Evolutionary conservation across 2,797 vertebrate genomes (phyloP).

Genomic region (Tarsius wallacei): DNA sequence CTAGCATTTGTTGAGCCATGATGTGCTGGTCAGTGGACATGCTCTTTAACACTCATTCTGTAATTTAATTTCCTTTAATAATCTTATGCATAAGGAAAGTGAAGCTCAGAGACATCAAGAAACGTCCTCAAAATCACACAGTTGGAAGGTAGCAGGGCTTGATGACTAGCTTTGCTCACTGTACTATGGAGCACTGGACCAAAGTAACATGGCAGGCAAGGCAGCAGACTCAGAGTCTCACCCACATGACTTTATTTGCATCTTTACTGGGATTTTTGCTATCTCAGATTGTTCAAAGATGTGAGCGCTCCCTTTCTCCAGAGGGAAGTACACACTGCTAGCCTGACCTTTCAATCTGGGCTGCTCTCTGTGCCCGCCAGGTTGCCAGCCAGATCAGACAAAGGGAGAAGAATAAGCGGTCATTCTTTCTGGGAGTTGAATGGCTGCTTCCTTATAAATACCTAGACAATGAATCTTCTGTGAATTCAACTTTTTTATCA

Average conservation of each 20-base stretch:
- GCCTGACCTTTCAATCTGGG: slow-evolving; percentile 14
- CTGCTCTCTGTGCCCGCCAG: not conserved
- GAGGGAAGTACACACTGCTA: not conserved
- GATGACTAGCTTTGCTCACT: not conserved
- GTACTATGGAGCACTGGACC: accelerated
- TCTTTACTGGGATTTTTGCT: slow-evolving; percentile 13
- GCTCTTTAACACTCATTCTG: not conserved
- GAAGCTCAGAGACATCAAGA: not conserved
- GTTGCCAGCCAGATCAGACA: not conserved
- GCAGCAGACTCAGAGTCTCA: not conserved
- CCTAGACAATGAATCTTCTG: slow-evolving; percentile 51
- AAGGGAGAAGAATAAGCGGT: slow-evolving; percentile 29
- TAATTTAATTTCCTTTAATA: not conserved
- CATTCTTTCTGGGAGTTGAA: not conserved
- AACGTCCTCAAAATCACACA: not conserved
- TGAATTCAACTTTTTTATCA: slow-evolving; percentile 58
- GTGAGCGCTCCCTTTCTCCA: not conserved
- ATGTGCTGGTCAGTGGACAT: too few species aligned
- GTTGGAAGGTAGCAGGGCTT: not conserved
- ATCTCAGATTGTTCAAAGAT: slow-evolving; percentile 57
- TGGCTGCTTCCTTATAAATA: slow-evolving; percentile 27
- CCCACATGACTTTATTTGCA: not conserved
- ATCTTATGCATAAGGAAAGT: not conserved
- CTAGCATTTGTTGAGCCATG: not conserved
- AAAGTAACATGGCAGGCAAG: not conserved